Evolutionary conservation across 1,140 invertebrate genomes (phyloP).

Genomic region (Andricus grossulariae): DNA sequence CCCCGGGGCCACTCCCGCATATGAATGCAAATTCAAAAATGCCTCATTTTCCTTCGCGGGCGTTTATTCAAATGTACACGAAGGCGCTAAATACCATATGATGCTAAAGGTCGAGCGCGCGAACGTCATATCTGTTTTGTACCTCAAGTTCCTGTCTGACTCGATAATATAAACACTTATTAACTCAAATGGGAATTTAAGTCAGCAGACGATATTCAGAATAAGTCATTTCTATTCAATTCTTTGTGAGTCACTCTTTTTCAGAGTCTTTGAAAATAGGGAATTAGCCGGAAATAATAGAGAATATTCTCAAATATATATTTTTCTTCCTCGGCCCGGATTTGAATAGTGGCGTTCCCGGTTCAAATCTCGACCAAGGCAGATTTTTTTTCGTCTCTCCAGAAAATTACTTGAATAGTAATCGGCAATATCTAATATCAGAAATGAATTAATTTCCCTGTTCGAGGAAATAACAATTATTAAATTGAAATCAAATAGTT

Average conservation of each 20-base stretch:
- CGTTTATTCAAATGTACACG: conserved; percentile 40
- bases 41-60: conserved; percentile 42
- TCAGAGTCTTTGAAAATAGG: neutral
- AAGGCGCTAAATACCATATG: conserved; percentile 37
- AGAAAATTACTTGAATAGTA: too few relatives aligned
- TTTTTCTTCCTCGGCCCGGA: too few relatives aligned
- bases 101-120: conserved; percentile 42
- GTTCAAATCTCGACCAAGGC: too few relatives aligned
- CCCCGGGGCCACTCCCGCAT: conserved; percentile 32
- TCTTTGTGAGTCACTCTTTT: neutral
- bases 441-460: too few relatives aligned
- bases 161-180: neutral
- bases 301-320: too few relatives aligned
- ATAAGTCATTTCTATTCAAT: conserved; percentile 2
- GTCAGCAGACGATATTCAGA: neutral
- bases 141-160: conserved; percentile 17
- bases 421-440: too few relatives aligned
- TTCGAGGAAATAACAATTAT: too few relatives aligned
- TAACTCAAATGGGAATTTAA: conserved; percentile 4
- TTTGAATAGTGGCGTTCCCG: too few relatives aligned
- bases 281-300: too few relatives aligned
- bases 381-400: too few relatives aligned
- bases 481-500: too few relatives aligned
- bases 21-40: conserved; percentile 49
- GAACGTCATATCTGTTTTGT: conserved; percentile 26